phyloP scores from a whole-genome alignment of 2,113 vertebrate species.

The Oryzias curvinotus region DNA sequence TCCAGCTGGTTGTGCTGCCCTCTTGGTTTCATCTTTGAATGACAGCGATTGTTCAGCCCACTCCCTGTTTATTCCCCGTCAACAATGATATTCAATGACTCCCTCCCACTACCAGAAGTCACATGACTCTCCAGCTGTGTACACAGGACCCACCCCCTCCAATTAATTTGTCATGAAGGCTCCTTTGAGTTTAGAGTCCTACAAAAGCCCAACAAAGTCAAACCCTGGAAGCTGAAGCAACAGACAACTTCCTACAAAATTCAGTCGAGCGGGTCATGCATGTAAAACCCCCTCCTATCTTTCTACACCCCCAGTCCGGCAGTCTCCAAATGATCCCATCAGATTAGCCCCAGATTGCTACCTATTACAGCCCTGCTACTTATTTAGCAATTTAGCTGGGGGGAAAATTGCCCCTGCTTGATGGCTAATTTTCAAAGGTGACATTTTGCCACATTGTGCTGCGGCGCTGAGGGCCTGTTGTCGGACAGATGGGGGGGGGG shows the following conservation, averaged over 20 bases:
- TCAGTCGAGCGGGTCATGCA: neutral
- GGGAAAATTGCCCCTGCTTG: conserved; percentile 70
- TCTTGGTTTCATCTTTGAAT: conserved; percentile 89
- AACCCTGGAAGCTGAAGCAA: too few relatives aligned
- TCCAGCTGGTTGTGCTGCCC: conserved; percentile 58
- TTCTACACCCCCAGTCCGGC: conserved; percentile 47
- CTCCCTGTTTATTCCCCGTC: conserved; percentile 65
- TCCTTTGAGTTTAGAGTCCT: too few relatives aligned
- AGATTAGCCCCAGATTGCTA: conserved; percentile 84
- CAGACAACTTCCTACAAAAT: too few relatives aligned
- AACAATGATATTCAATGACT: conserved; percentile 53
- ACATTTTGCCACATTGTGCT: conserved; percentile 72
- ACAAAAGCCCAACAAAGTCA: too few relatives aligned
- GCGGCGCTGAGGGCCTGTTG: conserved; percentile 54
- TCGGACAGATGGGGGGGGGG: conserved; percentile 66
- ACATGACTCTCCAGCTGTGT: conserved; percentile 96
- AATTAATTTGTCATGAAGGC: conserved; percentile 80
- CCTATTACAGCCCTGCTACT: conserved; percentile 82
- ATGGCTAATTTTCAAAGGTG: conserved; percentile 76
- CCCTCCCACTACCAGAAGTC: conserved; percentile 81
- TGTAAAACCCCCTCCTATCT: conserved; percentile 14
- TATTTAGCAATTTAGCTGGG: conserved; percentile 81
- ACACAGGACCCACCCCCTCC: conserved; percentile 86
- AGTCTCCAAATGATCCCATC: conserved; percentile 87
- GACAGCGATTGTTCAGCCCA: conserved; percentile 93